Conservation (phyloP, 2,888 invertebrate species). For the Tiphia femorata region DNA sequence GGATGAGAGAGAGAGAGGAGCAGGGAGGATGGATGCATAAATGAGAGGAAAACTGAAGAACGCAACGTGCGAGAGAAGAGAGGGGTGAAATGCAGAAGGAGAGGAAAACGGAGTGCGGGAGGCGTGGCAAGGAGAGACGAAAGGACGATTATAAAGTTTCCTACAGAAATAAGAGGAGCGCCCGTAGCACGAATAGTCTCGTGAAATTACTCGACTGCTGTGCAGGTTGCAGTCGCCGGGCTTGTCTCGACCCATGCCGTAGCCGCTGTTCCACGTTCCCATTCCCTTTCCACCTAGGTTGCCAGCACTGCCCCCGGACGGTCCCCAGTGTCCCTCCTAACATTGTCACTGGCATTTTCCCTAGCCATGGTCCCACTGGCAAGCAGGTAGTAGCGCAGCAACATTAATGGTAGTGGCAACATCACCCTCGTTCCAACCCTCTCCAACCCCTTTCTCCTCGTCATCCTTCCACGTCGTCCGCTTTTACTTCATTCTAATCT, state of each 20-base stretch:
- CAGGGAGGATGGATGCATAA: background rate
- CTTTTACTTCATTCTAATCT: conserved; percentile 4
- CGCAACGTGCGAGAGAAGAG: background rate
- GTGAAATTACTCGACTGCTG: conserved; percentile 27
- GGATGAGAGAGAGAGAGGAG: background rate
- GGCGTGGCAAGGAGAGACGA: background rate
- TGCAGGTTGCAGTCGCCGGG: conserved; percentile 11
- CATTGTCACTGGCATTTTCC: too few relatives aligned
- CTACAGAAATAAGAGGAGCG: conserved; percentile 25
- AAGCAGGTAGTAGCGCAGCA: background rate
- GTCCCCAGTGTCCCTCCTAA: too few relatives aligned
- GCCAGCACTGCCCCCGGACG: background rate
- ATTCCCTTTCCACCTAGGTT: background rate
- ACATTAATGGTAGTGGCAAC: background rate
- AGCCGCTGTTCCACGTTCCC: background rate
- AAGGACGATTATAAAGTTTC: conserved; percentile 35
- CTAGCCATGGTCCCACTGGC: background rate
- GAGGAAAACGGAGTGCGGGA: background rate
- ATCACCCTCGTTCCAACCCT: background rate
- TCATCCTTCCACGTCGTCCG: background rate
- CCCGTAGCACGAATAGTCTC: conserved; percentile 22
- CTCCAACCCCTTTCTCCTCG: background rate
- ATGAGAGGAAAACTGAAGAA: background rate
- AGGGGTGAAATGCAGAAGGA: background rate
- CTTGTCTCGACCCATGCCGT: background rate